Base-by-base conservation (phyloP, 2,797 vertebrate species). In the Synaphobranchus kaupii region DNA sequence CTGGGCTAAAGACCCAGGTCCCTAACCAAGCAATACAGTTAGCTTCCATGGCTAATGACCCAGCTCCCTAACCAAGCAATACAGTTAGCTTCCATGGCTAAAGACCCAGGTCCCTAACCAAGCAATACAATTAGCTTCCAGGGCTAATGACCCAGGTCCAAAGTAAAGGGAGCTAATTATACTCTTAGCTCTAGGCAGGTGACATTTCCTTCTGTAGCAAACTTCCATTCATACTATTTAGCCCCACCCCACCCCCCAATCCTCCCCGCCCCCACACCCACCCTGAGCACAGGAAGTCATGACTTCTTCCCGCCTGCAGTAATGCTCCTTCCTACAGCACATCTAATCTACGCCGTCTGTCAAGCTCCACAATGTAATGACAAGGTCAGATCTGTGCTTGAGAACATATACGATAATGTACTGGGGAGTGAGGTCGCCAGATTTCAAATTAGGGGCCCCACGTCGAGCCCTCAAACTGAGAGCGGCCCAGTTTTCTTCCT, bases 1-100 rank as follows among this genome's bases (percentile, higher is more conserved):
- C 5, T 95, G 95, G 91, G n/a, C n/a, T 78, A 17, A 78, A 17
- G 39, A 17, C 73, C 13, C 28, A 44, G 39, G 73, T 44, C 73
- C 28, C 73, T 13, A 34, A 17, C 39, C 15, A 17, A 78, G 95
- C 95, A 97, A 96, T 95, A 96, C 96, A 96, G 96, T 96, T 96
- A 96, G 96, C 96, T 96, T 96, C 93, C 94, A 95, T 95, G 91
- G 93, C 95, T 95, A 95, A 95, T 88, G 94, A 92, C 95, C 95
- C 96, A 93, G 94, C 92, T 91, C 93, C 91, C 93, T 95, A 95
- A 96, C 94, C 94, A 93, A 94, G 93, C 0, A 66, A 54, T 31
- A 22, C 12, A 80, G 4, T 63, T 63, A 25, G 60, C 60, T 25
- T 63, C 60, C 58, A 60, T 22, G 63, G 44, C 47, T 50, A 54